phyloP scores from a whole-genome alignment of 1,140 invertebrate genomes.

The Eumeta japonica region DNA sequence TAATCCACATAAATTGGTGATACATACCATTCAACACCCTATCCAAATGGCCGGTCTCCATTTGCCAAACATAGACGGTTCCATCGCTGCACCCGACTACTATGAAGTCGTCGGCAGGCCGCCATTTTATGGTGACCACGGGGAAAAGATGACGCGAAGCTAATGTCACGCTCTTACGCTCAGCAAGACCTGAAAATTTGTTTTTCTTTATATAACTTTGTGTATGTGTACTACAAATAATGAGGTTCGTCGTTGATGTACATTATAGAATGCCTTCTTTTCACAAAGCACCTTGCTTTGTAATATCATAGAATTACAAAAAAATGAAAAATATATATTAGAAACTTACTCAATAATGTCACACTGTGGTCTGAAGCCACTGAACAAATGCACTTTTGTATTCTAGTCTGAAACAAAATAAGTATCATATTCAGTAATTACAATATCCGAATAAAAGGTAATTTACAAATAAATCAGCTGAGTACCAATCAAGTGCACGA shows the following conservation, averaged over 20 bases:
- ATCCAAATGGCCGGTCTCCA: slow-evolving; percentile 98
- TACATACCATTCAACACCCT: slow-evolving; percentile 82
- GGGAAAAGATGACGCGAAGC: slow-evolving; percentile 96
- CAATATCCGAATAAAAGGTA: too few species aligned
- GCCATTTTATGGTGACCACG: slow-evolving; percentile 94
- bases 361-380: slow-evolving; percentile 98
- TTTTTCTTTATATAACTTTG: not conserved
- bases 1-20: not conserved
- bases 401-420: slow-evolving; percentile 70
- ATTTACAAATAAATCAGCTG: too few species aligned
- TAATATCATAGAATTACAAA: not conserved
- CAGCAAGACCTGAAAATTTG: slow-evolving; percentile 66
- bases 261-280: not conserved
- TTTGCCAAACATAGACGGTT: slow-evolving; percentile 98
- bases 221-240: too few species aligned
- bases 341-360: slow-evolving; percentile 74
- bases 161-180: slow-evolving; percentile 91
- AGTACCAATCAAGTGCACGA: too few species aligned
- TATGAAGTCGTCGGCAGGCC: slow-evolving; percentile 97
- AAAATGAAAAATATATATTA: slow-evolving; percentile 5
- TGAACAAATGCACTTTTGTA: slow-evolving; percentile 94
- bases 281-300: not conserved
- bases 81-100: slow-evolving; percentile 97
- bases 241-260: too few species aligned
- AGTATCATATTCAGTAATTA: too few species aligned